These are phyloP conservation scores for Entelurus aequoreus DNA, from an alignment of 2,113 vertebrate species.

Conservation along the genomic window DNA sequence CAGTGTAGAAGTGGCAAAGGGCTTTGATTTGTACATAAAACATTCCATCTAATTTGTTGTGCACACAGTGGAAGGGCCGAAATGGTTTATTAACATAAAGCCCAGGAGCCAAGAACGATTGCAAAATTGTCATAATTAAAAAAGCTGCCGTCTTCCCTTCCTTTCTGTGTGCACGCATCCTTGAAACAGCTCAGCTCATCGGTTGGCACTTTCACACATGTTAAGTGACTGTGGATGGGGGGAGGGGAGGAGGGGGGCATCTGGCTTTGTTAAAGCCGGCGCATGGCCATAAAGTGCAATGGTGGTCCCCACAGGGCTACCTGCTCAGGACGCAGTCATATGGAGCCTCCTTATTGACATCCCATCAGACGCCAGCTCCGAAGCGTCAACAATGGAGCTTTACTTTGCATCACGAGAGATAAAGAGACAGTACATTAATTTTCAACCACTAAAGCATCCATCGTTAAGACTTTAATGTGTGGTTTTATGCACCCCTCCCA, in stretches of 20 bases:
- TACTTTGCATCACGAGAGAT: conserved; percentile 7
- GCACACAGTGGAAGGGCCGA: conserved; percentile 34
- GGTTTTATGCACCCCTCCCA: conserved; percentile 9
- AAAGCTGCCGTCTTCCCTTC: conserved; percentile 30
- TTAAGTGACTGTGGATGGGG: conserved; percentile 33
- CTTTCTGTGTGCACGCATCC: conserved; percentile 52
- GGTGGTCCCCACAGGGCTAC: conserved; percentile 55
- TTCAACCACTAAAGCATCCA: conserved; percentile 11
- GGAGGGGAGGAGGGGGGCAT: conserved; percentile 40
- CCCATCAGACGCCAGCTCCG: conserved; percentile 37
- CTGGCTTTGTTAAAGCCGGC: conserved; percentile 72
- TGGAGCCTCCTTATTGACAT: conserved; percentile 42
- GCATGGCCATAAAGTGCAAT: conserved; percentile 70
- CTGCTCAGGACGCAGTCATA: conserved; percentile 48
- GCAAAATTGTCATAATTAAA: conserved; percentile 73
- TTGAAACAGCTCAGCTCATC: conserved; percentile 67
- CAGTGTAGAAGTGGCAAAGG: conserved; percentile 24
- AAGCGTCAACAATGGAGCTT: conserved; percentile 1
- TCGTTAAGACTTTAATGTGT: conserved; percentile 10
- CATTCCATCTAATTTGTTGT: conserved; percentile 49
- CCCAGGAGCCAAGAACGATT: conserved; percentile 50
- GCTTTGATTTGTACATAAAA: conserved; percentile 40
- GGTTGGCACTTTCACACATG: conserved; percentile 65
- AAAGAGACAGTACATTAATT: conserved; percentile 19
- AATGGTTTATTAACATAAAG: conserved; percentile 66